These are phyloP conservation scores for Dendrocopos noguchii DNA, from an alignment of 2,113 vertebrate species.

Conservation along the genomic window DNA sequence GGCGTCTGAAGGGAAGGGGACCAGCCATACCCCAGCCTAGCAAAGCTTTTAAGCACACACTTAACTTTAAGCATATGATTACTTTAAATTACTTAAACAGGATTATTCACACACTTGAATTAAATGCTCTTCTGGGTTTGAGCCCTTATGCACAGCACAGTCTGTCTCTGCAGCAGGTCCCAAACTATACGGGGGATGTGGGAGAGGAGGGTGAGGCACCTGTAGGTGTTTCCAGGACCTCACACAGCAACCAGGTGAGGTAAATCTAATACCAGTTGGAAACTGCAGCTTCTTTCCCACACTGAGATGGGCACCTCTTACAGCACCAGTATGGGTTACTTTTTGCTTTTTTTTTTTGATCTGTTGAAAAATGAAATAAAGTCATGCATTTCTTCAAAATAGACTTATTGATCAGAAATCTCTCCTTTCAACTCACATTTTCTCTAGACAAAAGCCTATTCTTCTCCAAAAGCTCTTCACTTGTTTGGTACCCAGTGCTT, in stretches of 20 bases:
- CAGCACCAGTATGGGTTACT: background rate
- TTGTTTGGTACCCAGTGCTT: background rate
- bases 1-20: background rate
- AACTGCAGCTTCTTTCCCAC: background rate
- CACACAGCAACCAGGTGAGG: background rate
- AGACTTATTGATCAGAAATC: slow-evolving; percentile 10
- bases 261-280: background rate
- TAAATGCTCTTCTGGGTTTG: slow-evolving; percentile 16
- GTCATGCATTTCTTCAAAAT: background rate
- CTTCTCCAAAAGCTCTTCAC: background rate
- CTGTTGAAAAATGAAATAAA: slow-evolving; percentile 15
- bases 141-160: background rate
- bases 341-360: background rate
- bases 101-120: slow-evolving; percentile 50
- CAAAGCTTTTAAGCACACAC: slow-evolving; percentile 13
- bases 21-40: background rate
- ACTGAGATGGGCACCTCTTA: background rate
- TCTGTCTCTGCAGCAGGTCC: background rate
- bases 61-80: slow-evolving; percentile 33
- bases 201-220: background rate
- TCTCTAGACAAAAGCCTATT: background rate
- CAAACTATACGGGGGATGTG: background rate
- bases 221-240: background rate
- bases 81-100: slow-evolving; percentile 39
- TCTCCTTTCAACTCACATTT: background rate